These are phyloP conservation scores for Pseudobourletiella spinata DNA, from an alignment of 1,140 invertebrate genomes.

Conservation along the genomic window DNA sequence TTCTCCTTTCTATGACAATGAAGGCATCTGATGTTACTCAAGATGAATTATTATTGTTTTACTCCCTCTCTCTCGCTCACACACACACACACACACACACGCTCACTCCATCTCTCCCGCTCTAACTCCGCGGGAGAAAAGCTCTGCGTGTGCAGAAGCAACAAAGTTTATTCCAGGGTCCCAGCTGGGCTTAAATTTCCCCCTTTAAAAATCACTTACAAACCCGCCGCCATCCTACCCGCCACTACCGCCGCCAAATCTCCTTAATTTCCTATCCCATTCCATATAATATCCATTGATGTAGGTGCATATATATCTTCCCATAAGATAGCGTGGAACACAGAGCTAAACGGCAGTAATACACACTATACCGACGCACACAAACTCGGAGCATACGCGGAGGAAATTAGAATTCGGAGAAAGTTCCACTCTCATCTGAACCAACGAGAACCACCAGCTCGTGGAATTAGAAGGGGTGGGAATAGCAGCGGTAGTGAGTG, in stretches of 20 bases:
- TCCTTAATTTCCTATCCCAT: no score
- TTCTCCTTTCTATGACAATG: no score
- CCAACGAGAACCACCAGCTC: neutral
- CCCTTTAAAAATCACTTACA: neutral
- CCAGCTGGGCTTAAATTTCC: neutral
- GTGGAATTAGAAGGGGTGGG: neutral
- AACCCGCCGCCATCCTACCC: neutral
- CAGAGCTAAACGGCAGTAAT: neutral
- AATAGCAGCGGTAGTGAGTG: neutral
- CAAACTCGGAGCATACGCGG: neutral
- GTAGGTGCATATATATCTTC: no score
- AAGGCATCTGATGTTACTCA: slow-evolving; percentile 21
- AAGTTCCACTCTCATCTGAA: no score
- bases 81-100: neutral
- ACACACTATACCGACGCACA: neutral
- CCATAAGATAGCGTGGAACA: no score
- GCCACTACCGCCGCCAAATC: no score
- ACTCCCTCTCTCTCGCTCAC: neutral
- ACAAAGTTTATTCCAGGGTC: neutral
- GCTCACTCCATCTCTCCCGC: neutral
- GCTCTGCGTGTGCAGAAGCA: neutral
- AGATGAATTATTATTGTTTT: slow-evolving; percentile 22
- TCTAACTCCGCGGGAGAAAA: neutral
- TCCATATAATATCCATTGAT: no score
- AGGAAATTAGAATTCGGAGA: neutral